Base-by-base conservation (phyloP, 2,797 vertebrate species). In the Bovichtus variegatus region DNA sequence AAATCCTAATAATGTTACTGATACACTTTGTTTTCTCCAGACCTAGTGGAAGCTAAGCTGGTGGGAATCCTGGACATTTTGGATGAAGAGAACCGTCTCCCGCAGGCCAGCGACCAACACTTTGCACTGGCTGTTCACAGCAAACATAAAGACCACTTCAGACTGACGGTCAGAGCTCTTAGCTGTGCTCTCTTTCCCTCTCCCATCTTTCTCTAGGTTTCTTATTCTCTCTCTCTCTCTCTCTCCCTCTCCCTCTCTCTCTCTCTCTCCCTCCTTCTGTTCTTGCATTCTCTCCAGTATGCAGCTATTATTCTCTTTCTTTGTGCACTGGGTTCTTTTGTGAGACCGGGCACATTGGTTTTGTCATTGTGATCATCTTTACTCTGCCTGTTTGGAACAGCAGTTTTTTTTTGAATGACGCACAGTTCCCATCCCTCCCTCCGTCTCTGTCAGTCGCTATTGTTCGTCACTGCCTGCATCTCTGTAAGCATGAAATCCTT, bases 51-150 rank as follows among this genome's bases (percentile, higher is more conserved):
- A 93, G 96, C 96, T 62, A 99, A 97, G 89, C 89, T 99, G 84
- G 92, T 98, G 71, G 98, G 98, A 51, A 85, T 99, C 71, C 91
- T 99, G 91, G 98, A 99, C 90, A 99, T 99, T 91, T 84, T 99
- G 92, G 98, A 99, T 87, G 98, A 99, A 92, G 98, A 99, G 93
- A 99, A 98, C 86, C 97, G 98, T 43, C 96, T 99, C 73, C 98
- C 98, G 19, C 98, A 99, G 64, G 90, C 98, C 72, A 99, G 97
- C 0, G 98, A 99, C 91, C 98, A 98, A 36, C 98, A 99, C 91
- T 99, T 99, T 80, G 95, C 97, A 7, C 92, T 96, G 43, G 93
- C 92, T 2, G 94, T 99, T 80, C 98, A 99, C 90, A 96, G 93
- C 85, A 98, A 99, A 68, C 98, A 99, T 87, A 99, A 97, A 91